phyloP scores from a whole-genome alignment of 2,888 invertebrate species.

The Drosophila aldrichi region DNA sequence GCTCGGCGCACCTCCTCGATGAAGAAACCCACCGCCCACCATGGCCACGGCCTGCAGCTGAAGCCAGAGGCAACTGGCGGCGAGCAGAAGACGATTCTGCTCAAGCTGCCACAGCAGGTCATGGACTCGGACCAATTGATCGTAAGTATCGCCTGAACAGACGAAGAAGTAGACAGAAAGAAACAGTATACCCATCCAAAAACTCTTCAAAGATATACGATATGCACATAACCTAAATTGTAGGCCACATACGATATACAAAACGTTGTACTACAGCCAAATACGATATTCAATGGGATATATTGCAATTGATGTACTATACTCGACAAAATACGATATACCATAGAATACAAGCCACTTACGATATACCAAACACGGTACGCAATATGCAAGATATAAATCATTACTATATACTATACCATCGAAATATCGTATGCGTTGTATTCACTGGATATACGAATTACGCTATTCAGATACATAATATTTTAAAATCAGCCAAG shows the following conservation, averaged over 20 bases:
- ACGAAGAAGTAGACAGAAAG: not conserved
- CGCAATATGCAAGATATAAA: no score
- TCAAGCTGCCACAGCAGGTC: constrained; percentile 84
- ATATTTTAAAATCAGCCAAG: not conserved
- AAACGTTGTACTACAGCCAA: no score
- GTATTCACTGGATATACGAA: not conserved
- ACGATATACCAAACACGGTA: not conserved
- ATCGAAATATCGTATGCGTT: not conserved
- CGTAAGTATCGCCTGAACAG: constrained; percentile 72
- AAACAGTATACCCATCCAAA: constrained; percentile 5
- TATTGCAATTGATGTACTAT: no score
- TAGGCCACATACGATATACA: no score
- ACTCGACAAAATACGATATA: no score
- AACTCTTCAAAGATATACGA: constrained; percentile 31
- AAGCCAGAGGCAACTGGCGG: constrained; percentile 55
- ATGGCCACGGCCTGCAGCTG: constrained; percentile 45
- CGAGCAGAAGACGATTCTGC: constrained; percentile 84
- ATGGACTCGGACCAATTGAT: constrained; percentile 84
- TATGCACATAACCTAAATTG: constrained; percentile 12
- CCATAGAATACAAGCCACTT: not conserved
- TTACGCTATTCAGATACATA: not conserved
- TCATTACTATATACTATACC: not conserved
- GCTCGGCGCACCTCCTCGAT: constrained; percentile 73
- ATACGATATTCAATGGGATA: no score
- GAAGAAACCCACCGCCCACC: constrained; percentile 68